Conservation (phyloP, 2,888 invertebrate species). For the Xylota sylvarum region DNA sequence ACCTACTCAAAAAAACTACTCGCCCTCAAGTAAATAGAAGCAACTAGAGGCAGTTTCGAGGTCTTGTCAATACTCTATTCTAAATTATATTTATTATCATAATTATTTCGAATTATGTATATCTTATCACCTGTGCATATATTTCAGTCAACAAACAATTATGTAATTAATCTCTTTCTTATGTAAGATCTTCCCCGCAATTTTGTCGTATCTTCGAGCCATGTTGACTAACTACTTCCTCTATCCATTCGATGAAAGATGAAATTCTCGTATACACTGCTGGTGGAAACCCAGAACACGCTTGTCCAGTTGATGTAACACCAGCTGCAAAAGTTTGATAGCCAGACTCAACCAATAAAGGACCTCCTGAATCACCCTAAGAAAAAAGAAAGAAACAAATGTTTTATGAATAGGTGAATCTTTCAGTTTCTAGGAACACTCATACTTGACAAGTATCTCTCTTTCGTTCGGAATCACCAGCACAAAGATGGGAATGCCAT, state of each 20-base stretch:
- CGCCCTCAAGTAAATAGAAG: too few relatives aligned
- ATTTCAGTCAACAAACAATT: too few relatives aligned
- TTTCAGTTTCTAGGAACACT: neutral
- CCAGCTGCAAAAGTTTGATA: slow-evolving; percentile 65
- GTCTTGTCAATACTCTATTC: too few relatives aligned
- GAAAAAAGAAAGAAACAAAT: slow-evolving; percentile 56
- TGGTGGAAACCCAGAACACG: slow-evolving; percentile 59
- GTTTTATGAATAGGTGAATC: neutral
- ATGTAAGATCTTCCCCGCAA: neutral
- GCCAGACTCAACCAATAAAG: slow-evolving; percentile 63
- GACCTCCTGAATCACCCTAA: slow-evolving; percentile 79
- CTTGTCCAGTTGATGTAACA: slow-evolving; percentile 77
- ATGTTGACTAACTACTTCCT: slow-evolving; percentile 1
- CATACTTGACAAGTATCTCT: slow-evolving; percentile 78
- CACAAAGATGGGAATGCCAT: slow-evolving; percentile 79
- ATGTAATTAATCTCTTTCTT: too few relatives aligned
- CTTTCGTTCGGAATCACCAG: slow-evolving; percentile 78
- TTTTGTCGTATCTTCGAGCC: neutral
- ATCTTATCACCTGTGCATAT: too few relatives aligned
- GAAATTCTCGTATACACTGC: slow-evolving; percentile 69
- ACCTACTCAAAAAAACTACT: too few relatives aligned
- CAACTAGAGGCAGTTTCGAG: too few relatives aligned
- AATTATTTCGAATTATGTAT: too few relatives aligned
- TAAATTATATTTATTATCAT: too few relatives aligned
- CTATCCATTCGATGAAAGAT: slow-evolving; percentile 67